Evolutionary conservation across 2,113 vertebrate species (phyloP).

Genomic region (Apeltes quadracus): DNA sequence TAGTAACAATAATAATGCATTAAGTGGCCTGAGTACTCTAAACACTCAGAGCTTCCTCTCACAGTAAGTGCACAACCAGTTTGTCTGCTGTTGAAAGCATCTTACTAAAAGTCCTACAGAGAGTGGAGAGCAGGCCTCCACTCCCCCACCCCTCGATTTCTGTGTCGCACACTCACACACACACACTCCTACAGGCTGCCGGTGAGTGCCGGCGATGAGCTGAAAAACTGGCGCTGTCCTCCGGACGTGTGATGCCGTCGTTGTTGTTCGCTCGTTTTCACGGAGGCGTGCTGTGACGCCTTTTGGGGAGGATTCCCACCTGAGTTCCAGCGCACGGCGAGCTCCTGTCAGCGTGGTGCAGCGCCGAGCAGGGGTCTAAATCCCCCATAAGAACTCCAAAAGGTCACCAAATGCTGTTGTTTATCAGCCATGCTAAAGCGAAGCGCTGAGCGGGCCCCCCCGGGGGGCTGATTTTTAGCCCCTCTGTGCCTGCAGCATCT

Average conservation of each 20-base stretch:
- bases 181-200: constrained; percentile 20
- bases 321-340: constrained; percentile 41
- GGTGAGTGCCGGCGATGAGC: constrained; percentile 18
- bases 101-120: constrained; percentile 66
- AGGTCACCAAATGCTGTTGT: constrained; percentile 84
- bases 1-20: constrained; percentile 83
- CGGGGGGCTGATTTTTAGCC: constrained; percentile 60
- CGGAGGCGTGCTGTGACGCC: constrained; percentile 19
- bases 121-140: constrained; percentile 44
- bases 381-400: constrained; percentile 78
- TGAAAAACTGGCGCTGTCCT: too few species aligned
- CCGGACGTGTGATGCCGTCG: constrained; percentile 4
- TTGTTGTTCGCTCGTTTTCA: neutral
- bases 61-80: constrained; percentile 77
- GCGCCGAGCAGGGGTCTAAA: constrained; percentile 74
- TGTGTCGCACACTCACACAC: constrained; percentile 2
- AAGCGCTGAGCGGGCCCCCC: constrained; percentile 50
- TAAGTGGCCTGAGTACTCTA: constrained; percentile 77
- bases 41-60: constrained; percentile 78
- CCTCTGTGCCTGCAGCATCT: constrained; percentile 25
- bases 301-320: constrained; percentile 41
- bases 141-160: neutral
- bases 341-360: constrained; percentile 67
- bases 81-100: constrained; percentile 77
- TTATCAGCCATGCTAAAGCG: constrained; percentile 71